Percentiles rank a stretch among this genome's conserved stretches.
Conservation (phyloP, 2,797 vertebrate genomes). For the Onychomys leucogaster region DNA sequence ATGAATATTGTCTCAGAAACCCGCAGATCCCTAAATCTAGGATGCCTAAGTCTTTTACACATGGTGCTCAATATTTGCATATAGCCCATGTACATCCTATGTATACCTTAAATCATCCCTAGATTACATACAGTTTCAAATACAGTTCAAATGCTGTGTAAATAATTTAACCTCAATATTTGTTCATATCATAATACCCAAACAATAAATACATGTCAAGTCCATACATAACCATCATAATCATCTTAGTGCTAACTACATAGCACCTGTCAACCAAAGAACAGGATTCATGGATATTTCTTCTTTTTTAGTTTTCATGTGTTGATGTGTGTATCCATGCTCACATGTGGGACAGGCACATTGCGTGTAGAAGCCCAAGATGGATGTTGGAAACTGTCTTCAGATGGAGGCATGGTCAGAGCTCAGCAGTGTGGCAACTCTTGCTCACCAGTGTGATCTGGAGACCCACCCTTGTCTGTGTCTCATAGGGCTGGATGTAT, state of each 20-base stretch:
- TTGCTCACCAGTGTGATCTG: not conserved
- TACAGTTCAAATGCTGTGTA: not conserved
- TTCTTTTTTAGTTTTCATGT: not conserved
- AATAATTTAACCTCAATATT: not conserved
- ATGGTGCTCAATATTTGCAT: not conserved
- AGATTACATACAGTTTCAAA: not conserved
- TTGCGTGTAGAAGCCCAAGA: not conserved
- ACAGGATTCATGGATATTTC: not conserved
- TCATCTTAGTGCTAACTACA: not conserved
- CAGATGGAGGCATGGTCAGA: not conserved
- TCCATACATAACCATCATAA: not conserved
- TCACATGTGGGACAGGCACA: not conserved
- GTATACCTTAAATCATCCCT: not conserved
- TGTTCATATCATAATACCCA: too few species aligned
- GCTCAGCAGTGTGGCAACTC: not conserved
- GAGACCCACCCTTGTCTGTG: not conserved
- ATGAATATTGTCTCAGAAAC: not conserved
- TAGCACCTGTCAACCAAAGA: not conserved
- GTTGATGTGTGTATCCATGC: not conserved
- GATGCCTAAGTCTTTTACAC: not conserved
- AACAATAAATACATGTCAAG: not conserved
- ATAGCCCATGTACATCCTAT: not conserved
- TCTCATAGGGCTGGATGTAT: not conserved
- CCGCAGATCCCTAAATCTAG: not conserved
- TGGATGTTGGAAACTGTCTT: not conserved